Evolutionary conservation across 2,113 vertebrate species (phyloP), one percentile per base, ranked within the genome.

Genomic region (Hyla sarda): DNA sequence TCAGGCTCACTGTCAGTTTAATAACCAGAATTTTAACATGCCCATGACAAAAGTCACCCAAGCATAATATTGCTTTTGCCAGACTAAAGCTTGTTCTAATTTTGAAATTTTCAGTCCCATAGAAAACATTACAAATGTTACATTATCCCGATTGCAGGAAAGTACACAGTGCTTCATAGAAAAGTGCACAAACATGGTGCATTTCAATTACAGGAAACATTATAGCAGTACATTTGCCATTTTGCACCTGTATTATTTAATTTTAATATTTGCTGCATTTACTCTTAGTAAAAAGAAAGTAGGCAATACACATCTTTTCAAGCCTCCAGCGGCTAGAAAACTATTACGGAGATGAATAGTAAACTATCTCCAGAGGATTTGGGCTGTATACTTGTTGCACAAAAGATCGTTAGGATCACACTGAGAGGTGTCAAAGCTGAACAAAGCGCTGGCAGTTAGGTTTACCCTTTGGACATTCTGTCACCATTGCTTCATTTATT

Each of bases 281-380:
- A 89, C 85, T 92, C 88, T 88, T 94, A 94, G 92, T 91, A 90
- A 92, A 93, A 93, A 93, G 91, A 91, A 89, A 91, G 87, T 89
- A 91, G 88, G 87, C 89, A 92, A 87, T 90, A 93, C 91, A 94
- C 93, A 93, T 94, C 93, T 92, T 93, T 91, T 92, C 88, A 92
- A 92, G 88, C 90, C 92, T 95, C 92, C 90, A 0, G 91, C 93
- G 93, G 91, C 89, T 94, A 91, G 90, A 90, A 94, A 93, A 93
- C 92, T 94, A 93, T 93, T 92, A 94, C 48, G 92, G 87, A 92
- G 93, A 93, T 91, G 93, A 95, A 94, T 89, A 91, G 91, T 89
- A 93, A 87, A 87, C 88, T 89, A 88, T 93, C 93, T 95, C 92
- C 88, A 90, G 88, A 94, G 95, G 83, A 88, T 90, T 91, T 76